Evolutionary conservation across 2,113 vertebrate species (phyloP).

Genomic region (Lophura nycthemera): DNA sequence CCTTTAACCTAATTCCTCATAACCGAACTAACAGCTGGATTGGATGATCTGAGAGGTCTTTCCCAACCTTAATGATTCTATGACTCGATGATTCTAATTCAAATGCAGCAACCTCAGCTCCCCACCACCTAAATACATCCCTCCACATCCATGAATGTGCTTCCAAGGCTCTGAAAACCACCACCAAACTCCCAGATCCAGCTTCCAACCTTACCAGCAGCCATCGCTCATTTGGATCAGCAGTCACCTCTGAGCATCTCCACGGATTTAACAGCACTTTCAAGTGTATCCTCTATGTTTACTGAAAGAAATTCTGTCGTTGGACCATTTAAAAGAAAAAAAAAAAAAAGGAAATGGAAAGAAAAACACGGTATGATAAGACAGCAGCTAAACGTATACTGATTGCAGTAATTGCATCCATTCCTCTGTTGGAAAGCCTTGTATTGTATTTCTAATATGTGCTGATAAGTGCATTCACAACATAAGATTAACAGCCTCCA

Average conservation of each 20-base stretch:
- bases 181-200: not conserved
- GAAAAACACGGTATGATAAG: constrained; percentile 38
- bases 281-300: not conserved
- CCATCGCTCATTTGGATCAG: not conserved
- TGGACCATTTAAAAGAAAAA: not conserved
- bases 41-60: too few relatives aligned
- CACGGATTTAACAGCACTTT: not conserved
- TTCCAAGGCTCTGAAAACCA: not conserved
- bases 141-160: not conserved
- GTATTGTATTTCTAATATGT: constrained; percentile 72
- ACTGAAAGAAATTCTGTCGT: not conserved
- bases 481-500: constrained; percentile 76
- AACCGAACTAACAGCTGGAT: too few relatives aligned
- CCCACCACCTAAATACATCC: not conserved
- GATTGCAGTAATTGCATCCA: constrained; percentile 75
- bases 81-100: not conserved
- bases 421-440: constrained; percentile 59
- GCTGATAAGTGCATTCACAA: constrained; percentile 77
- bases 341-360: not conserved
- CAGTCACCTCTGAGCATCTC: not conserved
- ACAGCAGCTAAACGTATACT: constrained; percentile 67
- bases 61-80: too few relatives aligned
- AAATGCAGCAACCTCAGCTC: constrained; percentile 4
- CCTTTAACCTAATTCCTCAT: not conserved
- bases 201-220: not conserved